phyloP scores from a whole-genome alignment of 2,113 vertebrate species.

The Pelvicachromis taeniatus region DNA sequence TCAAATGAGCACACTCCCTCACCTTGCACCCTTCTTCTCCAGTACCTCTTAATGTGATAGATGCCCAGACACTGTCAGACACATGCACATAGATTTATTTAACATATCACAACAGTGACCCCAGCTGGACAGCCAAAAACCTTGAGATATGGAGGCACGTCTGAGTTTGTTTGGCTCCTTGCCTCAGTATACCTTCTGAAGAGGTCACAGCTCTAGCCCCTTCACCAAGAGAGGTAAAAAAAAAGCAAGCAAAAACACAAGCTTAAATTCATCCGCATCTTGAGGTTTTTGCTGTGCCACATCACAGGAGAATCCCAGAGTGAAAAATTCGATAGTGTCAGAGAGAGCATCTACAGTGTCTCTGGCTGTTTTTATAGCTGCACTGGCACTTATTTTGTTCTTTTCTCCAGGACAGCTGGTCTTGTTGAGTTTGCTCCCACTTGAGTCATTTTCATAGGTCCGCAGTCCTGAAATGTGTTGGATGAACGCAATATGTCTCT shows the following conservation, averaged over 20 bases:
- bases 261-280: background rate
- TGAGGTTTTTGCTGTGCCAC: background rate
- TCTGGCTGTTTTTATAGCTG: background rate
- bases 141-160: background rate
- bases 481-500: background rate
- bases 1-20: background rate
- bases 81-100: background rate
- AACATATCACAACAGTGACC: slow-evolving; percentile 46
- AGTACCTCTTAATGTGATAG: background rate
- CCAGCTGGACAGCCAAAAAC: slow-evolving; percentile 34
- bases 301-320: background rate
- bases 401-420: background rate
- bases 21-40: background rate
- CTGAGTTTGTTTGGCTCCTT: background rate
- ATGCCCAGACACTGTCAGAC: background rate
- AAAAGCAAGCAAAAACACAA: background rate
- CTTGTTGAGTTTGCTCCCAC: background rate
- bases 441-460: background rate
- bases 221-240: background rate
- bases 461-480: background rate
- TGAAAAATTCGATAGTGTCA: background rate
- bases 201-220: background rate
- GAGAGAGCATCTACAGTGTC: slow-evolving; percentile 1
- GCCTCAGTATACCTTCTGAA: background rate
- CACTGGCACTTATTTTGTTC: background rate